Base-by-base conservation (phyloP, 2,888 invertebrate species). In the Thereva unica region DNA sequence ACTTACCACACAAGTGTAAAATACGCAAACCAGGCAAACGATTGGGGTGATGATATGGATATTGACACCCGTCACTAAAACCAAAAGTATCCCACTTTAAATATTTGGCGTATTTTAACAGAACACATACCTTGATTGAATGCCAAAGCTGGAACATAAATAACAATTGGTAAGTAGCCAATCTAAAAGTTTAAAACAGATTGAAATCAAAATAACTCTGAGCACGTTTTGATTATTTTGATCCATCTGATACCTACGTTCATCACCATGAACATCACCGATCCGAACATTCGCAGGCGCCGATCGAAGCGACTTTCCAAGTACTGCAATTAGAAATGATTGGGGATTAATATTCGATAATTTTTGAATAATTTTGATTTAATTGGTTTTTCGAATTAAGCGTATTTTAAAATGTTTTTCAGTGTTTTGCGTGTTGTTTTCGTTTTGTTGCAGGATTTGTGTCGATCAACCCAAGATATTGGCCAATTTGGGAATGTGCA, bases 1-100 rank as follows among this genome's bases (percentile, higher is more conserved):
- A 84, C 88, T 85, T 82, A 92, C 91, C 78, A 90, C 85, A 72
- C 90, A 89, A 1, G 92, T 94, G 75, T 94, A 94, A 78, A 94
- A 91, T 67, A 93, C 91, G 80, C 93, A 94, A 65, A 94, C 89
- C 45, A 91, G 76, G 75, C 93, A 93, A 7, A 93, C 91, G 45
- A 91, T 87, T 2, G 93, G 89, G 1, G 93, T 92, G 7, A 93
- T 89, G 37, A 91, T 83, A 78, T 93, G 93, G 7, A 93, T 86
- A 71, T 89, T 87, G 3, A 93, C 86, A 47, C 93, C 93, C 66
- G 93, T 94, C 34, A 94, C 94, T 92, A 82, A 71, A 69, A 69
- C 10, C 9, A 12, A 42, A 10, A 55, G 10, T 23, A 38, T 40
- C 6, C 12, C 41, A 34, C 6, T 55, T 41, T 55, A 44, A 41